Base-by-base conservation (phyloP, 2,113 vertebrate species). In the Gadus chalcogrammus region DNA sequence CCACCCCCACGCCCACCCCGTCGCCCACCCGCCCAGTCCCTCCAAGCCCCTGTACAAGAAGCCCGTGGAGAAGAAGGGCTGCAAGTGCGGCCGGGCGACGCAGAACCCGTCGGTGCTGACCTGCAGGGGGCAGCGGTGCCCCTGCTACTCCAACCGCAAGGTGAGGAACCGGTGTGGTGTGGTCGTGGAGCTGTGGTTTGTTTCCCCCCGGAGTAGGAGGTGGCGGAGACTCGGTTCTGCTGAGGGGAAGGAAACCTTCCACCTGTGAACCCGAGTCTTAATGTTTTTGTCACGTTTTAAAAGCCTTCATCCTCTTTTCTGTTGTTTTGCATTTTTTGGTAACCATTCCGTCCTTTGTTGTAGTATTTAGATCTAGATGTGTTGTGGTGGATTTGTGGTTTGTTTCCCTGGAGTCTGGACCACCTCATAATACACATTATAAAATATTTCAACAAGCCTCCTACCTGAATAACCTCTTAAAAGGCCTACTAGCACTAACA, bases 71-170 rank as follows among this genome's bases (percentile, higher is more conserved):
- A 99, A 99, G 90, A 99, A 98, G 87, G 97, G 97, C 87, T 99
- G 97, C 85, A 99, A 99, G 90, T 99, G 97, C 79, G 97, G 97
- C 87, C 92, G 97, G 86, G 97, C 97, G 83, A 99, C 97, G 59
- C 97, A 99, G 94, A 99, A 99, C 93, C 97, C 97, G 90, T 98
- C 96, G 83, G 97, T 99, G 95, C 93, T 99, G 95, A 99, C 97
- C 80, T 99, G 97, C 74, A 95, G 97, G 85, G 97, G 97, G 93
- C 97, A 99, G 90, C 96, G 97, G 79, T 99, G 97, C 88, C 97
- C 97, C 86, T 99, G 97, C 85, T 99, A 99, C 81, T 99, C 97
- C 58, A 99, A 99, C 92, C 96, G 97, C 82, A 99, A 99, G 93
- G 89, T 91, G 68, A 88, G 83, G 7, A 62, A 64, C 7, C 0